These are phyloP conservation scores for Rhagonycha fulva DNA, from an alignment of 2,888 invertebrate species.

Conservation along the genomic window DNA sequence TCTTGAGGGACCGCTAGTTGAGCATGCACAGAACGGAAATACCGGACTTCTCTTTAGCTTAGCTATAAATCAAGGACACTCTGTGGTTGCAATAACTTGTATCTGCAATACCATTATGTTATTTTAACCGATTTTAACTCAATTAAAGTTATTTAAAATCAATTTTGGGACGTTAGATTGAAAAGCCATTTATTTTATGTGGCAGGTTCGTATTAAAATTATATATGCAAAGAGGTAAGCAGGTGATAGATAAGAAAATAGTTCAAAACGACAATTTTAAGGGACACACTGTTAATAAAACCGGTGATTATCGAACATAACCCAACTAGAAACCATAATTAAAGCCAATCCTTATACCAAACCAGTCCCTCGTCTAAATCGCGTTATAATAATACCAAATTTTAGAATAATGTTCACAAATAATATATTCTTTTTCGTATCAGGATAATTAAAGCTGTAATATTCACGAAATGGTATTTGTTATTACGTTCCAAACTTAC, in stretches of 20 bases:
- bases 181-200: background rate
- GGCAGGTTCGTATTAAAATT: conserved; percentile 27
- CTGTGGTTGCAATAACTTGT: background rate
- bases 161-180: background rate
- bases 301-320: conserved; percentile 36
- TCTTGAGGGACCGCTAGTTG: background rate
- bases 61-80: background rate
- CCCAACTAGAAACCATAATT: conserved; percentile 36
- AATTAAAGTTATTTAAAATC: background rate
- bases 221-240: conserved; percentile 17
- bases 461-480: conserved; percentile 24
- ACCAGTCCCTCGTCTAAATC: conserved; percentile 33
- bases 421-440: conserved; percentile 33
- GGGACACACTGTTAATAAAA: conserved; percentile 11
- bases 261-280: conserved; percentile 23
- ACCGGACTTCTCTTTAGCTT: background rate
- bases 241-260: conserved; percentile 33
- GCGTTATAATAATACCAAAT: conserved; percentile 38
- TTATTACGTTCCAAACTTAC: conserved; percentile 5
- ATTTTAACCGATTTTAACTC: background rate
- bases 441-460: conserved; percentile 15
- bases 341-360: conserved; percentile 32
- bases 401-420: conserved; percentile 37
- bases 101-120: background rate
- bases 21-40: background rate